Conservation (phyloP, 2,888 invertebrate species). For the Ischnura elegans region DNA sequence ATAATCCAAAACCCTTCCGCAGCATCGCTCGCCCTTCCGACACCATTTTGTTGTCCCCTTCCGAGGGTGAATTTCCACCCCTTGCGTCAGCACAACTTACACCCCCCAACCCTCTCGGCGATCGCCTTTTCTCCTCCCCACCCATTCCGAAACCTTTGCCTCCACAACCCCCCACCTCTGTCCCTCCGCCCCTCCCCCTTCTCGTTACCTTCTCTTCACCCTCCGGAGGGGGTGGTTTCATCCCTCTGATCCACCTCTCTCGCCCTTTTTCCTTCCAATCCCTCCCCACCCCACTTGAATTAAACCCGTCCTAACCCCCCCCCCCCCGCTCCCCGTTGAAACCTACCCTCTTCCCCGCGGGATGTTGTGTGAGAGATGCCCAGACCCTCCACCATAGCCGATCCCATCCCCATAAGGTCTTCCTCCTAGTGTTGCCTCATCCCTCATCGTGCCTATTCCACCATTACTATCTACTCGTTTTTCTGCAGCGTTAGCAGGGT, state of each 20-base stretch:
- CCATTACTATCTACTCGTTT: neutral
- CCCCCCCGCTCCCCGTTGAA: neutral
- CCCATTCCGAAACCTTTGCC: neutral
- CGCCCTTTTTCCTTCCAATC: slow-evolving; percentile 13
- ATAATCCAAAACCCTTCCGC: neutral
- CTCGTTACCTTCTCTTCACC: too few species aligned
- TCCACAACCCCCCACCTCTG: neutral
- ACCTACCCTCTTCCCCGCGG: slow-evolving; percentile 24
- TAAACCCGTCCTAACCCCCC: neutral
- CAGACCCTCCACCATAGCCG: neutral
- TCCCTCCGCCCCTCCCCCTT: neutral
- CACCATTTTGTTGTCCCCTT: slow-evolving; percentile 63
- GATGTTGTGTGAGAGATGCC: slow-evolving; percentile 26
- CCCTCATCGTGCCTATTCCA: neutral
- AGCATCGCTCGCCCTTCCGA: neutral
- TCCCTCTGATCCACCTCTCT: neutral
- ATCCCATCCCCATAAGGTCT: neutral
- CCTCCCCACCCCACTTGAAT: neutral
- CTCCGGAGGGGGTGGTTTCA: neutral
- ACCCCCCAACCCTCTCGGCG: neutral
- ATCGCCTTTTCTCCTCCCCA: neutral
- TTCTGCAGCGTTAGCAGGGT: neutral
- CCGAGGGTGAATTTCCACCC: neutral
- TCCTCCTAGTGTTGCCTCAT: too few species aligned
- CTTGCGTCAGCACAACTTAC: slow-evolving; percentile 26